Conservation (phyloP, 1,140 invertebrate species). For the Drosophila nebulosa region DNA sequence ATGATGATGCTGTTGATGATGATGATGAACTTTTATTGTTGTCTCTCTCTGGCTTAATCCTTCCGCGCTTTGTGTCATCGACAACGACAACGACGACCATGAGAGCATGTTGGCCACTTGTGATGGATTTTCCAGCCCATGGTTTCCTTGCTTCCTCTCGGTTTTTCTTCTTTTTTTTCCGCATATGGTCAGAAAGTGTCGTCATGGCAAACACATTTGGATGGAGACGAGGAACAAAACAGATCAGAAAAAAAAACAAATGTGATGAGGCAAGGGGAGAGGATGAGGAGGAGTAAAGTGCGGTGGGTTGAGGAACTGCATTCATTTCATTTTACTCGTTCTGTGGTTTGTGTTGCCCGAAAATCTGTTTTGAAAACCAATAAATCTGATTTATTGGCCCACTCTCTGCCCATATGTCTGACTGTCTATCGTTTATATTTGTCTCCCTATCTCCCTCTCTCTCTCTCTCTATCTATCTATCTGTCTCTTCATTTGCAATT, state of each 20-base stretch:
- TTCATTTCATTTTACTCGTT: constrained; percentile 49
- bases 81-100: constrained; percentile 13
- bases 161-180: constrained; percentile 21
- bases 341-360: constrained; percentile 50
- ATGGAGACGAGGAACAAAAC: constrained; percentile 6
- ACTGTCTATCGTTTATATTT: constrained; percentile 14
- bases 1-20: constrained; percentile 18
- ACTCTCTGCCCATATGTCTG: neutral
- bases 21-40: constrained; percentile 73
- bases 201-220: constrained; percentile 39
- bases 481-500: constrained; percentile 27
- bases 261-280: too few species aligned
- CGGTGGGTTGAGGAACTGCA: constrained; percentile 11
- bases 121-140: constrained; percentile 60
- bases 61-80: constrained; percentile 72
- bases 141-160: neutral
- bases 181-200: constrained; percentile 61
- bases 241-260: neutral
- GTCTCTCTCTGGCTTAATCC: constrained; percentile 63
- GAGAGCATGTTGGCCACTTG: constrained; percentile 35
- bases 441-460: neutral
- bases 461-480: neutral
- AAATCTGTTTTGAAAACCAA: constrained; percentile 79
- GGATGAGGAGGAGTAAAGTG: neutral
- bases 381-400: constrained; percentile 76